Evolutionary conservation across 2,888 invertebrate genomes (phyloP), one percentile per base, ranked within the genome.

Genomic region (Achlya flavicornis): DNA sequence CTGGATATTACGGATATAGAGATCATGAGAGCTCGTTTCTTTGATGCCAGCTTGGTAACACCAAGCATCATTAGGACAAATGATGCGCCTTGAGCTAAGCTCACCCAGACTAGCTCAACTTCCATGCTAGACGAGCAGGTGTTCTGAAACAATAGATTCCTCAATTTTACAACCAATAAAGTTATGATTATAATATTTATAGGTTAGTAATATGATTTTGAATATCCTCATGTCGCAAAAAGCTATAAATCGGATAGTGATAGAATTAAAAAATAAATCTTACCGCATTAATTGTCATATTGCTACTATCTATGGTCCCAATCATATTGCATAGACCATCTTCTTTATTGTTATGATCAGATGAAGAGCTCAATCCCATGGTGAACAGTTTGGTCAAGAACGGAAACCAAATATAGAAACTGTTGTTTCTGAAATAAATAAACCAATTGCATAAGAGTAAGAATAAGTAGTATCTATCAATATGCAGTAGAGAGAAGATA

Each of bases 341-440:
- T n/a, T 58, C 63, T 43, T 74, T 70, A 12, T 62, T 60, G 0
- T 19, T 63, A 19, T 62, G 65, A 57, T 64, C 46, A 1, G 58
- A 61, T 57, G 64, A 63, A 11, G 66, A 61, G 19, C 60, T 69
- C 35, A 78, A 60, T 0, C 78, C 75, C 3, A 72, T 69, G 6
- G 77, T 64, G 71, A 94, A 88, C 61, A 85, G 84, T 67, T 94
- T 90, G 11, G 93, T 79, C 63, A 94, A 85, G 67, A 92, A 89
- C 7, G 94, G 94, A 64, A 91, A 88, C 94, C 94, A 94, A 71
- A 94, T 86, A 65, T 87, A 84, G 66, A 91, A 84, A 43, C 93
- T 89, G 68, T 91, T 90, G 65, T 90, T 89, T 43, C 92, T 93
- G 72, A 8, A 77, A 76, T 57, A 64, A 3, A 61, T 19, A 38